Conservation (phyloP, 2,888 invertebrate species). For the Patella pellucida region DNA sequence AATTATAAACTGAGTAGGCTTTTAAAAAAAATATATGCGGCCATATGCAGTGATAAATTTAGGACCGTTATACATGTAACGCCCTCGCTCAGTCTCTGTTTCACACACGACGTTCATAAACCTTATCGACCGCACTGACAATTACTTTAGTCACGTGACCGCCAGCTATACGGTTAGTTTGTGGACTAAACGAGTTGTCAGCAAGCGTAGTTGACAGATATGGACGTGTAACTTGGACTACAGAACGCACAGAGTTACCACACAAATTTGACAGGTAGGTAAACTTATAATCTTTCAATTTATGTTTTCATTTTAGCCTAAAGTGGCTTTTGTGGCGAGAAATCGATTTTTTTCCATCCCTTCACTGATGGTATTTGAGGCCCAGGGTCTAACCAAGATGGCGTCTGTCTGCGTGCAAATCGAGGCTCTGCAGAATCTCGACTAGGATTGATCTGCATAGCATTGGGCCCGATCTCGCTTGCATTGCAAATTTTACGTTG, state of each 20-base stretch:
- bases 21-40: not conserved
- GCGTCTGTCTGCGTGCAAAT: conserved; percentile 1
- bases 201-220: conserved; percentile 1
- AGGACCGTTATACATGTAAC: not conserved
- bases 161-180: conserved; percentile 5
- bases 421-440: conserved; percentile 5
- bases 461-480: conserved; percentile 3
- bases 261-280: not conserved
- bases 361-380: not conserved
- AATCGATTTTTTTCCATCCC: not conserved
- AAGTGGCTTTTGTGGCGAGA: not conserved
- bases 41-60: not conserved
- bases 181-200: not conserved
- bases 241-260: not conserved
- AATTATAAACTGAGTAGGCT: not conserved
- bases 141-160: conserved; percentile 1
- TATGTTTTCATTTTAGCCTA: not conserved
- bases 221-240: conserved; percentile 5
- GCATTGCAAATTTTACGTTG: conserved; percentile 1
- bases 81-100: not conserved
- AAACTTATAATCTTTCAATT: not conserved
- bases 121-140: conserved; percentile 8
- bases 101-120: conserved; percentile 2
- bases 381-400: conserved; percentile 3
- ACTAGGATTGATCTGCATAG: not conserved